These are phyloP conservation scores for Microplitis deprimator DNA, from an alignment of 2,888 invertebrate species.

Conservation along the genomic window DNA sequence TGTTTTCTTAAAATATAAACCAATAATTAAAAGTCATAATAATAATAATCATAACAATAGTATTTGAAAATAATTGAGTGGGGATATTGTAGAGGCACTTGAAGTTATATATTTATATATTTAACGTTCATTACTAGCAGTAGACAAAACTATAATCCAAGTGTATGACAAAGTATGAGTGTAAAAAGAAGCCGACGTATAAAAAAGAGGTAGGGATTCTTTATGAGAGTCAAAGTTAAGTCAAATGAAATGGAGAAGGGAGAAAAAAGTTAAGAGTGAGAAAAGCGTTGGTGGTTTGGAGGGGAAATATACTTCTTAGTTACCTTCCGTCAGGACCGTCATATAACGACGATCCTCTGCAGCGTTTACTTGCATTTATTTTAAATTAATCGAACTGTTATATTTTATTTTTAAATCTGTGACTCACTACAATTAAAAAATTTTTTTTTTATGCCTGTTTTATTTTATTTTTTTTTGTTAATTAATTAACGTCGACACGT, in stretches of 20 bases:
- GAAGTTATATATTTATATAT: too few relatives aligned
- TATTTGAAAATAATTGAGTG: too few relatives aligned
- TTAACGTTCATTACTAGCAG: background rate
- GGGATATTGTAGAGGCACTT: too few relatives aligned
- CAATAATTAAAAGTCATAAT: too few relatives aligned
- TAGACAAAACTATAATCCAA: background rate
- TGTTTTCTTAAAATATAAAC: too few relatives aligned
- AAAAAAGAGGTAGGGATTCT: conserved; percentile 42
- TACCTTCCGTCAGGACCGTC: conserved; percentile 14
- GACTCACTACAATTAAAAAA: background rate
- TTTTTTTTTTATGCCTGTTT: background rate
- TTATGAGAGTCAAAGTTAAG: conserved; percentile 16
- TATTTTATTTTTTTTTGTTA: background rate
- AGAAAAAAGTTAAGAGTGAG: conserved; percentile 20
- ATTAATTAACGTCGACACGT: background rate
- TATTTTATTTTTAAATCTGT: background rate
- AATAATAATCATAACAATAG: too few relatives aligned
- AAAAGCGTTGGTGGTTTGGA: background rate
- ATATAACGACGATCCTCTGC: background rate
- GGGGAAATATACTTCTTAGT: conserved; percentile 15
- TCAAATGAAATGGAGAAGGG: conserved; percentile 5
- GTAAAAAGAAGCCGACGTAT: background rate
- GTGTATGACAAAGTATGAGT: background rate
- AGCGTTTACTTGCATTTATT: conserved; percentile 7
- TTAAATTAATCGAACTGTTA: too few relatives aligned